These are phyloP conservation scores for Elephantulus edwardii DNA, from an alignment of 2,113 vertebrate species.

Conservation along the genomic window DNA sequence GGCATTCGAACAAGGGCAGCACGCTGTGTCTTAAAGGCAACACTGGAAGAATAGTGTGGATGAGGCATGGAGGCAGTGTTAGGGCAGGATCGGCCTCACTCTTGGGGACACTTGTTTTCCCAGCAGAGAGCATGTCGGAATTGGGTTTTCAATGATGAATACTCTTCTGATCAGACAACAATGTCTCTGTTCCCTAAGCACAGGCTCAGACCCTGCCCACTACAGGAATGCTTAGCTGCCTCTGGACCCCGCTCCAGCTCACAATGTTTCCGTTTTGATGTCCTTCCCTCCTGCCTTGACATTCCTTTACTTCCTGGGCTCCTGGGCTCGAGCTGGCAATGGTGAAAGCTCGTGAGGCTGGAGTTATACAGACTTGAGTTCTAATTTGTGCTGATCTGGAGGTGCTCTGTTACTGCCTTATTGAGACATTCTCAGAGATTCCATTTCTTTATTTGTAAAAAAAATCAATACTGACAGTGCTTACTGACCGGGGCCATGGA, in stretches of 20 bases:
- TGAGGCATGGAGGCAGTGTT: neutral
- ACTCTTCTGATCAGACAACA: neutral
- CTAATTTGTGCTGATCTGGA: neutral
- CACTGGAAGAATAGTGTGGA: neutral
- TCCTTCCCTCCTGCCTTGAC: neutral
- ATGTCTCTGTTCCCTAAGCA: neutral
- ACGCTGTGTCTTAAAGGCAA: neutral
- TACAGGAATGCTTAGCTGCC: neutral
- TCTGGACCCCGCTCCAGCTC: no score
- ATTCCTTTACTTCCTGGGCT: slow-evolving; percentile 3
- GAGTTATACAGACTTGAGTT: neutral
- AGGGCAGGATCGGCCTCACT: neutral
- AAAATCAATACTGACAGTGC: neutral
- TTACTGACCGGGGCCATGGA: neutral
- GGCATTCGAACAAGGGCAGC: neutral
- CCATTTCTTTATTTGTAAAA: neutral
- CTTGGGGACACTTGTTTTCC: neutral
- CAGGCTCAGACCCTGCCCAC: neutral
- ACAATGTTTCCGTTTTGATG: neutral
- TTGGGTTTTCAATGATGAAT: neutral
- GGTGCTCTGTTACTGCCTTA: neutral
- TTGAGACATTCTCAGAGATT: neutral
- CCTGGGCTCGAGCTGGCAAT: neutral
- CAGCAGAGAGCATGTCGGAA: neutral
- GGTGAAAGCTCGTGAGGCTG: neutral